Percentiles rank a stretch among this genome's conserved stretches.
Conservation (phyloP, 92 coral and sea anemone species). For the Porites rus region DNA sequence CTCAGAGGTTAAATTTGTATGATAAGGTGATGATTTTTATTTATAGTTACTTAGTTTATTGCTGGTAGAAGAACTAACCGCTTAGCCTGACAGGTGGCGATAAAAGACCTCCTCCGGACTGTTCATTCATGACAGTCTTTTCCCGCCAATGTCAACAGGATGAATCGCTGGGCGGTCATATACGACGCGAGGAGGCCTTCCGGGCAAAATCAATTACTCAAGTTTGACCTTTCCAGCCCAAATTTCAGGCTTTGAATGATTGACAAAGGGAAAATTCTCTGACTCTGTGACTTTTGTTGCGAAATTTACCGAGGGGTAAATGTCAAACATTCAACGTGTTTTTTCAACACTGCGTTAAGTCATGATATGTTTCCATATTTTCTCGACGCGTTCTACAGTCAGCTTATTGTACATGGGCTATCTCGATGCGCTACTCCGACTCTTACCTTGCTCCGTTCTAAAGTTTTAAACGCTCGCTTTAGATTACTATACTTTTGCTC, state of each 20-base stretch:
- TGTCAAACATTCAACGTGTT: neutral
- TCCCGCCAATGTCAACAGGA: neutral
- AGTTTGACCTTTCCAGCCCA: neutral
- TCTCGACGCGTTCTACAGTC: neutral
- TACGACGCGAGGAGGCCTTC: neutral
- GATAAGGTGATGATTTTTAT: neutral
- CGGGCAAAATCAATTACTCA: neutral
- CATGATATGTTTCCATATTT: slow-evolving; percentile 12
- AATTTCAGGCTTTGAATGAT: neutral
- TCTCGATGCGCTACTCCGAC: slow-evolving; percentile 93
- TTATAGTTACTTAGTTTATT: neutral
- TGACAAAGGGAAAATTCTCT: neutral
- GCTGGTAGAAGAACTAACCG: neutral
- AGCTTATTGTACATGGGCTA: slow-evolving; percentile 87
- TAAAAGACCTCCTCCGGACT: neutral
- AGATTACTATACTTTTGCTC: slow-evolving; percentile 85
- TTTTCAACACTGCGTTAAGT: neutral
- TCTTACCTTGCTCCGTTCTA: slow-evolving; percentile 77
- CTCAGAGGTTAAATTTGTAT: neutral
- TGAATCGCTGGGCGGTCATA: neutral
- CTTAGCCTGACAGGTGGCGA: slow-evolving; percentile 17
- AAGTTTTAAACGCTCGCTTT: slow-evolving; percentile 73
- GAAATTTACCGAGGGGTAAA: neutral
- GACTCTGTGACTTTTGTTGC: neutral
- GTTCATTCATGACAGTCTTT: neutral